phyloP scores from a whole-genome alignment of 2,113 vertebrate genomes.

The Solenodon paradoxus region DNA sequence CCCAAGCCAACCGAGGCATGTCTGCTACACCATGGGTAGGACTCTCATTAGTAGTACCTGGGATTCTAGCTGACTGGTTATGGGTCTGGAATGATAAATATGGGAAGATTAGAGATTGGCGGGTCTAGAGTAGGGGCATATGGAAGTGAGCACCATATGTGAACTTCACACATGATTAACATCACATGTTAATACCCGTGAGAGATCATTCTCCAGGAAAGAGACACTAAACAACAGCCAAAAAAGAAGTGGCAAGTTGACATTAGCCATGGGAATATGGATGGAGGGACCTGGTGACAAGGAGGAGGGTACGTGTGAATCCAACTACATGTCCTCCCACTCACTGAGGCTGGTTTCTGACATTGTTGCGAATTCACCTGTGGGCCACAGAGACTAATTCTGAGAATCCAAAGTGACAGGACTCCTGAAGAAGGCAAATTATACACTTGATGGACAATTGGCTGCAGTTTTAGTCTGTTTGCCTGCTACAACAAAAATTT shows the following conservation, averaged over 20 bases:
- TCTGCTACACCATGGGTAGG: background rate
- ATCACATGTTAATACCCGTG: background rate
- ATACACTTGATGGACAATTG: background rate
- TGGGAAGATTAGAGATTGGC: background rate
- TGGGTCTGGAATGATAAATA: background rate
- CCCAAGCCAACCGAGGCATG: background rate
- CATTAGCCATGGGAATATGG: accelerated
- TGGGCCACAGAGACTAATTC: background rate
- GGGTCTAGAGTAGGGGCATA: background rate
- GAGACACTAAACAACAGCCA: background rate
- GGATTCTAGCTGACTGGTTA: background rate
- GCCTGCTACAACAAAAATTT: background rate
- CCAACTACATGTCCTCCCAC: no score
- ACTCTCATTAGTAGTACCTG: background rate
- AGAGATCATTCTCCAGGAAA: background rate
- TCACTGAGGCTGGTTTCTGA: background rate
- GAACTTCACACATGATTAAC: background rate
- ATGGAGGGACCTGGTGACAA: background rate
- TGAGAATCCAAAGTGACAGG: background rate
- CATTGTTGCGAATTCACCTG: background rate
- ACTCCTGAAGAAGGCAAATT: background rate
- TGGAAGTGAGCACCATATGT: background rate
- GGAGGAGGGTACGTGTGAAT: accelerated
- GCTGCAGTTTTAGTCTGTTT: background rate
- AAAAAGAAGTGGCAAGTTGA: background rate